These are phyloP conservation scores for Vespertilio murinus DNA, from an alignment of 2,797 vertebrate genomes.

Conservation along the genomic window DNA sequence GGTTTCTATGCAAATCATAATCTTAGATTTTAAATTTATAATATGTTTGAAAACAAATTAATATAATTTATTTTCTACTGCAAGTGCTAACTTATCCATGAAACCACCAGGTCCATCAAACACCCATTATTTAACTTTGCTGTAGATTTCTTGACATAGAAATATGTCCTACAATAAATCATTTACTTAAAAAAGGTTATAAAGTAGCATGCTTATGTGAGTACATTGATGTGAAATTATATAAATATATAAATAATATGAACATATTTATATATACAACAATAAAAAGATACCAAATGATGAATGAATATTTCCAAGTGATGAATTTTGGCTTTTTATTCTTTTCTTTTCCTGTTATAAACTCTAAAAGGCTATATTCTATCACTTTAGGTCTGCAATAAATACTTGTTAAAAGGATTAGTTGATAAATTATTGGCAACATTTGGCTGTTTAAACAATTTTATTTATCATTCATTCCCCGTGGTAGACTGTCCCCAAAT, in stretches of 20 bases:
- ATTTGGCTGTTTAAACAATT: neutral
- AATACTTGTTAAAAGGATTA: neutral
- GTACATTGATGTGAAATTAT: neutral
- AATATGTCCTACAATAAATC: neutral
- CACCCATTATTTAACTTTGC: neutral
- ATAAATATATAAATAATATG: neutral
- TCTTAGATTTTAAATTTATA: constrained; percentile 49
- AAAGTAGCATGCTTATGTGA: neutral
- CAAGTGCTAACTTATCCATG: neutral
- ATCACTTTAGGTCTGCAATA: neutral
- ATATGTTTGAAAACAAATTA: constrained; percentile 36
- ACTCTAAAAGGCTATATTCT: neutral
- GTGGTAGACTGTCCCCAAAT: neutral
- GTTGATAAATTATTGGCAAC: neutral
- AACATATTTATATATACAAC: neutral
- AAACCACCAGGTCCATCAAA: neutral
- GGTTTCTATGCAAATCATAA: constrained; percentile 40
- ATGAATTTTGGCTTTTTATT: neutral
- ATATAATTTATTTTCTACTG: constrained; percentile 17
- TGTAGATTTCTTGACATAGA: neutral
- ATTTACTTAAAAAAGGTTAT: neutral
- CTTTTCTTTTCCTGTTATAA: neutral
- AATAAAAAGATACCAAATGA: neutral
- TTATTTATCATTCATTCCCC: neutral
- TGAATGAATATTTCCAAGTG: neutral